These are phyloP conservation scores for Leptogaster cylindrica DNA, from an alignment of 2,888 invertebrate genomes.

Conservation along the genomic window DNA sequence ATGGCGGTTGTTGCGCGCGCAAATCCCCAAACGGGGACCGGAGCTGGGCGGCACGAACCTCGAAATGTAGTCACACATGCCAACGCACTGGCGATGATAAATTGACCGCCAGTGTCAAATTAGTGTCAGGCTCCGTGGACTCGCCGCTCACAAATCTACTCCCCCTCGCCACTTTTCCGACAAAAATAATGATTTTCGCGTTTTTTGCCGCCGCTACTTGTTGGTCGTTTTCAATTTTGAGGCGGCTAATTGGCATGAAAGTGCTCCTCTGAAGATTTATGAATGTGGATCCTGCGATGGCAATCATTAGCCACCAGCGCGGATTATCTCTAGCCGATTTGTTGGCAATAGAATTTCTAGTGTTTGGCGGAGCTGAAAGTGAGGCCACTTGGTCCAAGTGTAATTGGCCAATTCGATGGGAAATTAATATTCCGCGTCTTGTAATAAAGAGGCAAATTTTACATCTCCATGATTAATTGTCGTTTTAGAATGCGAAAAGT, in stretches of 20 bases:
- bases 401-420: constrained; percentile 17
- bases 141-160: constrained; percentile 20
- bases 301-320: constrained; percentile 3
- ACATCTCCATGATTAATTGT: too few species aligned
- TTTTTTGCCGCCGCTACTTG: constrained; percentile 32
- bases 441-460: too few species aligned
- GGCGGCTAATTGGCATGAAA: constrained; percentile 42
- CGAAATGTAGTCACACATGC: constrained; percentile 4
- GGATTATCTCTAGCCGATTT: constrained; percentile 17
- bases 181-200: constrained; percentile 26
- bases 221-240: constrained; percentile 39
- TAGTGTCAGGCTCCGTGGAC: constrained; percentile 41
- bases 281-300: constrained; percentile 37
- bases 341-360: constrained; percentile 12
- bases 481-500: too few species aligned
- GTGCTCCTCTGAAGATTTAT: constrained; percentile 40
- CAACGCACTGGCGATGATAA: constrained; percentile 33
- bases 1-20: constrained; percentile 1
- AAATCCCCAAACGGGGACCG: neutral
- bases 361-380: neutral
- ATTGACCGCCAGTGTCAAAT: constrained; percentile 43
- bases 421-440: constrained; percentile 22
- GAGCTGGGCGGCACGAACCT: constrained; percentile 7
- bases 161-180: neutral
- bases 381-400: too few species aligned